Base-by-base conservation (phyloP, 1,140 invertebrate species). In the Panulirus ornatus region DNA sequence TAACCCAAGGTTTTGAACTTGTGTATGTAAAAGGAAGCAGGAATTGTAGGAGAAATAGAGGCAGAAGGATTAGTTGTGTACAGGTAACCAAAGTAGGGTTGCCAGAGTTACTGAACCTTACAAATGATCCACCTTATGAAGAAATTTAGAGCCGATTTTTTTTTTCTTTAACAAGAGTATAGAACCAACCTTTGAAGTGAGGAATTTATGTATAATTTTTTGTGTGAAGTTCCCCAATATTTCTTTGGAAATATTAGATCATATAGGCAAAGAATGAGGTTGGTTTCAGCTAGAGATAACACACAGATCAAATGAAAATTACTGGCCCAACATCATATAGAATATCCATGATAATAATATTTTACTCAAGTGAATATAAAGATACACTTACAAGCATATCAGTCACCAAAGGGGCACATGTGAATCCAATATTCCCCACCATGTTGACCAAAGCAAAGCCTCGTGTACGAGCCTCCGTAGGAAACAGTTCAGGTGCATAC, bases 401-500 rank as follows among this genome's bases (percentile, higher is more conserved):
- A 1, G 88, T 89, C 22, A 89, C 51, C n/a, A 89, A 44, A 0
- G 88, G 88, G 14, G 88, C 66, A 30, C 42, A 83, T 11, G 54
- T 47, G 34, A 76, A 83, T 0, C 88, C 88, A 22, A 89, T 14
- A 30, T 44, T 83, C 0, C 88, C 88, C 6, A 76, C 44, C 66
- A 76, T 54, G 30, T 63, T 83, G 44, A 89, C 79, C 19, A 89
- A 63, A 22, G 88, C 88, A 51, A 83, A 83, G 40, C 88, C 88
- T n/a, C 81, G 34, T 14, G 78, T 58, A 1, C 88, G 63, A 14
- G 81, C 81, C 36, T 51, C 70, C n/a, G 88, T 89, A 2, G 78
- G 88, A 63, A 84, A 89, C 16, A 89, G 88, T 14, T 89, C 88
- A 1, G 88, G 88, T 0, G 71, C 88, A 34, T 84, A 89, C 16